These are phyloP conservation scores for Thyatira batis DNA, from an alignment of 2,888 invertebrate species.

Conservation along the genomic window DNA sequence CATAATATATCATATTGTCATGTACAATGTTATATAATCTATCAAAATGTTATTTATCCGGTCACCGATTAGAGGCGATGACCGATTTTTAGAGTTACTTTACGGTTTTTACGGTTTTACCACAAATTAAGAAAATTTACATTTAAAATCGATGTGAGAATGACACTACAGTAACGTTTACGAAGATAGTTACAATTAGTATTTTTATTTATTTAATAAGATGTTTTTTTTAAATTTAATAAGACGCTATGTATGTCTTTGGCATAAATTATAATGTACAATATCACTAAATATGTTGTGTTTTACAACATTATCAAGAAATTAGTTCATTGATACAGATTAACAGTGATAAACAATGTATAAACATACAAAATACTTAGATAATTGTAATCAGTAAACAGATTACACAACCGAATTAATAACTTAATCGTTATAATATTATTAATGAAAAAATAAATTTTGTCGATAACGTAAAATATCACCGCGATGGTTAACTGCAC, in stretches of 20 bases:
- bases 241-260: neutral
- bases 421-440: slow-evolving; percentile 15
- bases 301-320: neutral
- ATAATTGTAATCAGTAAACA: slow-evolving; percentile 9
- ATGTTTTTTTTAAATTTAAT: neutral
- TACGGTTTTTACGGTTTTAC: neutral
- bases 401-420: slow-evolving; percentile 8
- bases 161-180: slow-evolving; percentile 19
- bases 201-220: slow-evolving; percentile 11
- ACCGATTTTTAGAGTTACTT: slow-evolving; percentile 57
- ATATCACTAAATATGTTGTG: neutral
- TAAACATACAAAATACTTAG: neutral
- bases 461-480: slow-evolving; percentile 43
- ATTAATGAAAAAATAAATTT: slow-evolving; percentile 36
- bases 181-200: slow-evolving; percentile 25
- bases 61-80: slow-evolving; percentile 56
- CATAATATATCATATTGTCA: slow-evolving; percentile 70
- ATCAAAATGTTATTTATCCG: slow-evolving; percentile 72
- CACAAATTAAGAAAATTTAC: slow-evolving; percentile 14
- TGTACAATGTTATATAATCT: slow-evolving; percentile 68
- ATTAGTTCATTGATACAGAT: slow-evolving; percentile 1
- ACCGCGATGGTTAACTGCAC: slow-evolving; percentile 38
- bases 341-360: neutral
- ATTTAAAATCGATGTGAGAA: slow-evolving; percentile 27
- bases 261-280: neutral